A percentile compares a stretch with the other conserved stretches of the same genome.
These are phyloP conservation scores for Drosophila formosana DNA, from an alignment of 2,888 invertebrate genomes.

Conservation along the genomic window DNA sequence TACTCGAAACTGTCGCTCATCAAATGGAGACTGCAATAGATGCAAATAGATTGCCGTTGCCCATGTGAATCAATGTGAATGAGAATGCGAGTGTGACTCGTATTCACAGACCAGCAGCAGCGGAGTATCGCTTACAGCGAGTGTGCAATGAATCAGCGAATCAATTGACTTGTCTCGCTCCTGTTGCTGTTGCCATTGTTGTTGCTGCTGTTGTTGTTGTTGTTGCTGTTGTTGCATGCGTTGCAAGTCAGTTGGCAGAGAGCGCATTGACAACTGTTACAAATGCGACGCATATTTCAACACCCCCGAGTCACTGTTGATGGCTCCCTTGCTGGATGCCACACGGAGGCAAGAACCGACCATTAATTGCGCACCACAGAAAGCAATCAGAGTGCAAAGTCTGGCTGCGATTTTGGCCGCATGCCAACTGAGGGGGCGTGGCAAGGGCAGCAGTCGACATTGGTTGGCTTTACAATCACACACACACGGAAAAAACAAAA, in stretches of 20 bases:
- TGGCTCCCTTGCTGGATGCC: not conserved
- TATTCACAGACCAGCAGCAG: not conserved
- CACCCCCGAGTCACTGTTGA: not conserved
- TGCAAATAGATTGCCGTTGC: not conserved
- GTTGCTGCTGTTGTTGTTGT: not conserved
- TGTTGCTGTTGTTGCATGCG: not conserved
- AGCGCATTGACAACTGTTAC: conserved; percentile 27
- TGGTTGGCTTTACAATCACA: conserved; percentile 35
- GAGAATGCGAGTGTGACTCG: not conserved
- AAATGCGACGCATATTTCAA: conserved; percentile 36
- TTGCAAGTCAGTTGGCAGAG: conserved; percentile 1
- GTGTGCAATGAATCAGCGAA: conserved; percentile 12
- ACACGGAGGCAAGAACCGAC: conserved; percentile 36
- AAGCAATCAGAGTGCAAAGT: conserved; percentile 69
- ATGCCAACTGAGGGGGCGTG: conserved; percentile 23
- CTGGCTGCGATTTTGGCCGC: conserved; percentile 39
- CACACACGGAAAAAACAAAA: conserved; percentile 7
- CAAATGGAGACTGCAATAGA: not conserved
- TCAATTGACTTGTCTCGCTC: conserved; percentile 31
- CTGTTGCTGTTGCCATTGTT: conserved; percentile 1
- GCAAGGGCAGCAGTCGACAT: conserved; percentile 27
- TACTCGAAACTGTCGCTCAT: too few species aligned
- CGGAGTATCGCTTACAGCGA: not conserved
- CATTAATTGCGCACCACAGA: conserved; percentile 76
- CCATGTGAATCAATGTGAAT: not conserved